phyloP scores from a whole-genome alignment of 2,113 vertebrate species.

The Lethenteron reissneri region DNA sequence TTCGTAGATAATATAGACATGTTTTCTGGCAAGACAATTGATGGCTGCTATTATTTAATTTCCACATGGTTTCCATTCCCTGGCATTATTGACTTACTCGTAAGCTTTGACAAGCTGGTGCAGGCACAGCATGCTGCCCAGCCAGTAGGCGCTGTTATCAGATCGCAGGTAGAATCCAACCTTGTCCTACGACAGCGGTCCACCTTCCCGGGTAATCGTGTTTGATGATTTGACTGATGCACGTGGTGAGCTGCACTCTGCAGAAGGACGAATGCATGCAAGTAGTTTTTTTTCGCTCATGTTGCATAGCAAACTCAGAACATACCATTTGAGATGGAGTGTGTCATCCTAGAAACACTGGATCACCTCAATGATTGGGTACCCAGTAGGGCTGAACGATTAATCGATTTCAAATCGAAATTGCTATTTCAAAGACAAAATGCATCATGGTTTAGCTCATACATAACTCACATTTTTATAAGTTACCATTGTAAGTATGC shows the following conservation, averaged over 20 bases:
- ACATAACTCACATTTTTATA: too few species aligned
- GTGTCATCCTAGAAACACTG: too few species aligned
- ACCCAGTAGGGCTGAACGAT: too few species aligned
- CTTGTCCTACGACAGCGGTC: conserved; percentile 91
- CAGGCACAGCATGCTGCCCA: conserved; percentile 91
- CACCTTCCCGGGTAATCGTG: conserved; percentile 87
- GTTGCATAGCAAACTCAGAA: too few species aligned
- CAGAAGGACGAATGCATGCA: conserved; percentile 10
- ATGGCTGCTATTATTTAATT: background rate
- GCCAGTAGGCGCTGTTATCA: conserved; percentile 73
- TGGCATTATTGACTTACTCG: conserved; percentile 40
- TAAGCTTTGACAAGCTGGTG: conserved; percentile 99
- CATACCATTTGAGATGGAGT: too few species aligned
- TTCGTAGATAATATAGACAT: background rate
- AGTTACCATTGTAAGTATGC: too few species aligned
- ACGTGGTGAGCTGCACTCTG: conserved; percentile 93
- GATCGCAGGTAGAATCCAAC: conserved; percentile 93
- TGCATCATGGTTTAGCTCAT: too few species aligned
- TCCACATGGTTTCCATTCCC: background rate
- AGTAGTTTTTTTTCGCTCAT: too few species aligned
- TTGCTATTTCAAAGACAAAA: too few species aligned
- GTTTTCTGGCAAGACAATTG: background rate
- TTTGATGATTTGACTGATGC: conserved; percentile 97
- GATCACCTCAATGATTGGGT: too few species aligned
- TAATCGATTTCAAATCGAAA: too few species aligned